Percentiles rank a stretch among this genome's conserved stretches.
phyloP scores from a whole-genome alignment of 2,113 vertebrate species.

The Scomber colias region DNA sequence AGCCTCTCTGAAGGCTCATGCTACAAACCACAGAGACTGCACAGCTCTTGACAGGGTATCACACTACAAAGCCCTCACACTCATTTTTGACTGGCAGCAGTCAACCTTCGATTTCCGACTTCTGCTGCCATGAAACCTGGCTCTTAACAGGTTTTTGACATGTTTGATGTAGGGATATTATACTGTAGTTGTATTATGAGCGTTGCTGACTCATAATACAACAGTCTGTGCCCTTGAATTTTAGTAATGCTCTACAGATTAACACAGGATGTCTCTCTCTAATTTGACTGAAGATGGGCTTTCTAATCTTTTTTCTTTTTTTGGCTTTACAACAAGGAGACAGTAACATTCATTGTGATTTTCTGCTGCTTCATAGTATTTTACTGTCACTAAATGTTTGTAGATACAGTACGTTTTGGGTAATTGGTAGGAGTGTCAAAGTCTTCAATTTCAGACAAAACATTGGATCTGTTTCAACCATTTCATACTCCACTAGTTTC shows the following conservation, averaged over 20 bases:
- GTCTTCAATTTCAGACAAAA: constrained; percentile 23
- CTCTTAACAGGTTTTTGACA: constrained; percentile 62
- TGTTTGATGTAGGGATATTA: constrained; percentile 51
- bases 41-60: constrained; percentile 69
- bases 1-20: constrained; percentile 67
- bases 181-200: constrained; percentile 29
- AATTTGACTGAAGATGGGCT: constrained; percentile 27
- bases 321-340: constrained; percentile 8
- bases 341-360: neutral
- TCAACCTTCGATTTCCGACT: constrained; percentile 62
- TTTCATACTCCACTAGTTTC: constrained; percentile 8
- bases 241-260: constrained; percentile 18
- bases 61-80: constrained; percentile 70
- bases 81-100: constrained; percentile 73
- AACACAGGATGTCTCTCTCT: neutral
- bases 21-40: constrained; percentile 72
- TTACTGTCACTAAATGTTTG: neutral
- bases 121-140: constrained; percentile 49
- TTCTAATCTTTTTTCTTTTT: constrained; percentile 14
- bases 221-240: constrained; percentile 19
- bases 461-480: constrained; percentile 25
- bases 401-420: neutral
- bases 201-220: no score
- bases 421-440: constrained; percentile 8
- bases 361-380: neutral